Conservation (phyloP, 2,113 vertebrate genomes). For the Peromyscus maniculatus region DNA sequence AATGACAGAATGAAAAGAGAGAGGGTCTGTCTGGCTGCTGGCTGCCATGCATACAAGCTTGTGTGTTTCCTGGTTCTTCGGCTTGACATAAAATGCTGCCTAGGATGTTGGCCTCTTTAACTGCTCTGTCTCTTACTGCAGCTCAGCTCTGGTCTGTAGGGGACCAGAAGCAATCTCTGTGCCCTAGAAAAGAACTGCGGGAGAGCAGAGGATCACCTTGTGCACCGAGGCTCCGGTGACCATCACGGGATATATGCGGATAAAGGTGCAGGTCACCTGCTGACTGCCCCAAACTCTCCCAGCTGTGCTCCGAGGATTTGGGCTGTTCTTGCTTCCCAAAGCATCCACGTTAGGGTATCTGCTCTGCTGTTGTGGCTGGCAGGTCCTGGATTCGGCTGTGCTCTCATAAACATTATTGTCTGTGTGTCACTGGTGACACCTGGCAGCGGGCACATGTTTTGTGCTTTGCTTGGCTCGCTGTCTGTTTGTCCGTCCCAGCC, state of each 20-base stretch:
- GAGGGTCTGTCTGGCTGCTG: neutral
- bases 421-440: neutral
- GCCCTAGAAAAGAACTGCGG: conserved; percentile 22
- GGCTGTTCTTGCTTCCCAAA: neutral
- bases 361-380: neutral
- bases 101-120: neutral
- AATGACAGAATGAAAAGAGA: neutral
- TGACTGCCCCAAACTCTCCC: neutral
- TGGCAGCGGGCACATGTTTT: neutral
- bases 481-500: conserved; percentile 37
- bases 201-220: neutral
- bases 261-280: neutral
- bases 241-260: neutral
- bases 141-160: neutral
- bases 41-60: neutral
- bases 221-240: too few relatives aligned
- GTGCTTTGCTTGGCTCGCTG: neutral
- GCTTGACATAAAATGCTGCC: neutral
- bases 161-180: neutral
- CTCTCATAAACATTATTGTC: neutral
- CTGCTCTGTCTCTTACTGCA: neutral
- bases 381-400: neutral
- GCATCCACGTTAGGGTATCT: neutral
- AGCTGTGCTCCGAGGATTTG: neutral
- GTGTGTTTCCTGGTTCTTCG: neutral